Evolutionary conservation across 2,113 vertebrate genomes (phyloP).

Genomic region (Oostethus manadensis): DNA sequence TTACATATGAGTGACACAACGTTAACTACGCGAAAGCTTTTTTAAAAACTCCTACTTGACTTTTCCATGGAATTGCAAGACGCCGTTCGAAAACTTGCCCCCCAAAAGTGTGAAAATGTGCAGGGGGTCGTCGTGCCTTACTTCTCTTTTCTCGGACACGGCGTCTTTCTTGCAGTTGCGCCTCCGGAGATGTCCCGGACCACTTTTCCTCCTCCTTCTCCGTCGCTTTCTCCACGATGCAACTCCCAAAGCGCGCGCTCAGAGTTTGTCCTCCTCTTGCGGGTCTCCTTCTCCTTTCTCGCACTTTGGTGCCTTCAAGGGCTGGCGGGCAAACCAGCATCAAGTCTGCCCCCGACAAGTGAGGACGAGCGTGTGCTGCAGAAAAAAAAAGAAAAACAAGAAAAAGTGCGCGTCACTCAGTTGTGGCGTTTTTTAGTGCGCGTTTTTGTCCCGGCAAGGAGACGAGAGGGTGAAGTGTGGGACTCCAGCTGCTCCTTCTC

Average conservation of each 20-base stretch:
- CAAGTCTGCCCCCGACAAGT: conserved; percentile 45
- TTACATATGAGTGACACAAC: background rate
- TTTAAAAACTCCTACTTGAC: conserved; percentile 3
- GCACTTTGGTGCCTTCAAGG: conserved; percentile 43
- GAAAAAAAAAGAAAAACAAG: conserved; percentile 30
- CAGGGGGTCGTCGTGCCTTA: background rate
- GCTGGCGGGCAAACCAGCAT: conserved; percentile 44
- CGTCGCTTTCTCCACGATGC: conserved; percentile 48
- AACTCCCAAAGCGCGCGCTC: conserved; percentile 63
- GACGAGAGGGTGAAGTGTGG: conserved; percentile 68
- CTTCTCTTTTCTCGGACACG: background rate
- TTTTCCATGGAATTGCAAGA: conserved; percentile 1
- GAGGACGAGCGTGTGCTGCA: conserved; percentile 32
- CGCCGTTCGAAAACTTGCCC: too few relatives aligned
- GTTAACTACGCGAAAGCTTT: background rate
- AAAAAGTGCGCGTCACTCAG: conserved; percentile 38
- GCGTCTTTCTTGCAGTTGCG: conserved; percentile 42
- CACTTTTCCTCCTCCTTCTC: conserved; percentile 20
- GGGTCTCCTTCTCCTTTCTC: background rate
- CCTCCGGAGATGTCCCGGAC: conserved; percentile 53
- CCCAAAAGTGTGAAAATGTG: background rate
- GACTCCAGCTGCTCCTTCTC: conserved; percentile 78
- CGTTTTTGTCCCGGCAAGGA: conserved; percentile 53
- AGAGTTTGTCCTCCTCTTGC: conserved; percentile 54
- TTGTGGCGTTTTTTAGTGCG: conserved; percentile 63